These are phyloP conservation scores for Aramus guarauna DNA, from an alignment of 2,113 vertebrate species.

Conservation along the genomic window DNA sequence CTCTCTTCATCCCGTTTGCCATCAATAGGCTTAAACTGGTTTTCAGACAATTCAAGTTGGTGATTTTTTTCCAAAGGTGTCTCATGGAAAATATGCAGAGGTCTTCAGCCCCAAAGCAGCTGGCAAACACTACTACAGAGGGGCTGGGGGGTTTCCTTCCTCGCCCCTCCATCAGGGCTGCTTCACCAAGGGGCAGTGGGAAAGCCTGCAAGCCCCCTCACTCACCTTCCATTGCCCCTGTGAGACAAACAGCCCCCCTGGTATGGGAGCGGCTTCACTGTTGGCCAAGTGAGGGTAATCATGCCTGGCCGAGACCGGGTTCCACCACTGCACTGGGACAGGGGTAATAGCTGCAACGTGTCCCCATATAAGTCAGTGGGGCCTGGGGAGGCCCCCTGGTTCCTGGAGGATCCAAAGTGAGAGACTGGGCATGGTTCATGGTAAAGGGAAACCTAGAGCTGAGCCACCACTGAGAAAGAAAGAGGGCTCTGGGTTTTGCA, in stretches of 20 bases:
- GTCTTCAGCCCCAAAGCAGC: neutral
- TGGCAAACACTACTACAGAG: neutral
- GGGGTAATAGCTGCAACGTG: neutral
- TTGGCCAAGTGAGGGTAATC: accelerated
- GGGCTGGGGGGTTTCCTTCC: neutral
- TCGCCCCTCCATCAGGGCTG: neutral
- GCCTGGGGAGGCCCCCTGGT: neutral
- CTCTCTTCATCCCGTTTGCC: neutral
- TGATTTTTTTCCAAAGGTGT: neutral
- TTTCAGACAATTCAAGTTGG: neutral
- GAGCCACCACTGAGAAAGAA: neutral
- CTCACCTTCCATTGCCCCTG: neutral
- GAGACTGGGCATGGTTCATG: neutral
- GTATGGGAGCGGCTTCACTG: neutral
- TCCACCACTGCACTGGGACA: accelerated
- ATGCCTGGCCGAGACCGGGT: neutral
- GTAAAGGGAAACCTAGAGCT: neutral
- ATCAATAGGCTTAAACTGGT: neutral
- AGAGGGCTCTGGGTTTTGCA: neutral
- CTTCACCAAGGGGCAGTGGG: neutral
- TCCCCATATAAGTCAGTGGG: neutral
- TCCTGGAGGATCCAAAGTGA: neutral
- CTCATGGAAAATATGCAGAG: neutral
- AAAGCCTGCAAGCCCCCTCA: neutral
- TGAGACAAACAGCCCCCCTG: neutral